These are phyloP conservation scores for Cyclophora albipunctata DNA, from an alignment of 2,888 invertebrate species.

Conservation along the genomic window DNA sequence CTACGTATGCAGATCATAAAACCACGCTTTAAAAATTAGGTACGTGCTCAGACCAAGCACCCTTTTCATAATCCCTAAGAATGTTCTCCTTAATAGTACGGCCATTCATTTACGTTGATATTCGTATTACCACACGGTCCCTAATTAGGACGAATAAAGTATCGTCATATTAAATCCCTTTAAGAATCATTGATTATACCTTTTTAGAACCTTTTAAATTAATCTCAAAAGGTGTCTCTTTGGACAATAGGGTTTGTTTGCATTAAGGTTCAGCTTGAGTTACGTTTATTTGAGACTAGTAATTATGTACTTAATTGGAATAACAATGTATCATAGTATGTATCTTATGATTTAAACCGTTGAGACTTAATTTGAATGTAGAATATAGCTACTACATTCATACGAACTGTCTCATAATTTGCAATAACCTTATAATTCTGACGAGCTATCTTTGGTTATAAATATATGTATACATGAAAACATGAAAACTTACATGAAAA, in stretches of 20 bases:
- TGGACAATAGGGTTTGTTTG: background rate
- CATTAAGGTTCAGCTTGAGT: background rate
- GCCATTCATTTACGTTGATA: conserved; percentile 55
- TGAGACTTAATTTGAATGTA: no score
- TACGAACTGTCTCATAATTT: no score
- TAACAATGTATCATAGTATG: no score
- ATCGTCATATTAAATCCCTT: conserved; percentile 12
- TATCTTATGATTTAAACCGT: no score
- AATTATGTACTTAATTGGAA: no score
- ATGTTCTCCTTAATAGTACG: conserved; percentile 59
- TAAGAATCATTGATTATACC: conserved; percentile 7
- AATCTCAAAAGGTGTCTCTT: background rate
- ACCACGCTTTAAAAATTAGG: conserved; percentile 62
- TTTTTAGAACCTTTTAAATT: conserved; percentile 1
- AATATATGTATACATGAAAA: no score
- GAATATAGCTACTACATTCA: no score
- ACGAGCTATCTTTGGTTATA: no score
- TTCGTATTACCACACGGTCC: conserved; percentile 33
- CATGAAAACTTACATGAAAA: no score
- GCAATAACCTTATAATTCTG: no score
- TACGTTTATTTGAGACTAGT: no score
- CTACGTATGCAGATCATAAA: conserved; percentile 59
- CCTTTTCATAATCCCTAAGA: conserved; percentile 69
- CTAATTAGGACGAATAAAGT: conserved; percentile 25
- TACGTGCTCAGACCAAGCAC: conserved; percentile 39